These are phyloP conservation scores for Pinna nobilis DNA, from an alignment of 1,140 invertebrate species.

Conservation along the genomic window DNA sequence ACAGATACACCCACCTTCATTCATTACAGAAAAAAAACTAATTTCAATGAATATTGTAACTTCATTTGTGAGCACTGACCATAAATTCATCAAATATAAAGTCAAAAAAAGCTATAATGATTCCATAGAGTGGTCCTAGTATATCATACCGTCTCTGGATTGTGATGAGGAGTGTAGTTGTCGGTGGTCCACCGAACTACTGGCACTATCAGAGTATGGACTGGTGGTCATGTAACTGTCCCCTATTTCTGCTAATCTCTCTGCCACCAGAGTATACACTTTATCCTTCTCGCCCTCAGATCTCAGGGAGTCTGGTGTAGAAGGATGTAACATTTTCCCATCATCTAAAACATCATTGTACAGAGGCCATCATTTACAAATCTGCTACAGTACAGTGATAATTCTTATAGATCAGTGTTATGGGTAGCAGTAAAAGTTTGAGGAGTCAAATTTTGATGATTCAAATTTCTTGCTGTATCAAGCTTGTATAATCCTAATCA, in stretches of 20 bases:
- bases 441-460: too few species aligned
- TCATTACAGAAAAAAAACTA: neutral
- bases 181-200: constrained; percentile 11
- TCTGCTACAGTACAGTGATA: too few species aligned
- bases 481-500: too few species aligned
- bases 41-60: neutral
- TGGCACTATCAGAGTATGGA: constrained; percentile 20
- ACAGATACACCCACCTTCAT: too few species aligned
- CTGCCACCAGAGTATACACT: constrained; percentile 48
- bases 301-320: too few species aligned
- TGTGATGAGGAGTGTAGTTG: neutral
- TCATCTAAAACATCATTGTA: too few species aligned
- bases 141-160: constrained; percentile 2
- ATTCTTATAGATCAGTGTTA: too few species aligned
- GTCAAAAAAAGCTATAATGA: neutral
- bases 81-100: neutral
- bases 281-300: constrained; percentile 49
- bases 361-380: too few species aligned
- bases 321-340: too few species aligned
- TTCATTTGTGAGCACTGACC: neutral
- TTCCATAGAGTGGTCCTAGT: neutral
- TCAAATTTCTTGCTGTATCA: too few species aligned
- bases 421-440: too few species aligned
- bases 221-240: constrained; percentile 40
- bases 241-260: constrained; percentile 51